phyloP scores from a whole-genome alignment of 53 echinoderm and acorn worm genomes.

The Holothuria scabra region DNA sequence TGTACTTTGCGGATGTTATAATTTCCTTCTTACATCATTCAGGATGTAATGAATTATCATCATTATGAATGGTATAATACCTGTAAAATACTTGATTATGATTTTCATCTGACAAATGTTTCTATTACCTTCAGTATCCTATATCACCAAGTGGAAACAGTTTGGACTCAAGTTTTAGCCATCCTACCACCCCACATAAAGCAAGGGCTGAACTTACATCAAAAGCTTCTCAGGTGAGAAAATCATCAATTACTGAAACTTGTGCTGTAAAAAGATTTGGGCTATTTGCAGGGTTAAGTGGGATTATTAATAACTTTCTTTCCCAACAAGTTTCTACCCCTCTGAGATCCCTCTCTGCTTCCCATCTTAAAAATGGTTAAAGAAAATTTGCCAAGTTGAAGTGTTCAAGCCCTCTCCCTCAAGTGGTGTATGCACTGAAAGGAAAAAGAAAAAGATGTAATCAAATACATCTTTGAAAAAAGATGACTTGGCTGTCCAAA shows the following conservation, averaged over 20 bases:
- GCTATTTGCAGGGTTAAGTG: too few species aligned
- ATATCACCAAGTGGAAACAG: conserved; percentile 85
- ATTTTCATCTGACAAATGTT: not conserved
- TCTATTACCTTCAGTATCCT: conserved; percentile 58
- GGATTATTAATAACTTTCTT: too few species aligned
- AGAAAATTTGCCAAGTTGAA: too few species aligned
- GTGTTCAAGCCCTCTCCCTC: too few species aligned
- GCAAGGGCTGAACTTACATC: conserved; percentile 56
- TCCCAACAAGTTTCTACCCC: too few species aligned
- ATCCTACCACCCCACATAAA: conserved; percentile 55
- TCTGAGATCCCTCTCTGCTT: too few species aligned
- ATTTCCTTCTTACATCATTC: not conserved
- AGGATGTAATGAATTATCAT: conserved; percentile 2
- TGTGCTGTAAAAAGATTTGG: too few species aligned
- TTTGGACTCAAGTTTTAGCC: conserved; percentile 65
- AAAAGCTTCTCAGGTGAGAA: conserved; percentile 77
- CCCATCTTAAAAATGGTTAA: too few species aligned
- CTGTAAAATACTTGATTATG: too few species aligned
- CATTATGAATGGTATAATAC: not conserved
- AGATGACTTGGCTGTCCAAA: too few species aligned
- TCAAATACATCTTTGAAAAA: too few species aligned
- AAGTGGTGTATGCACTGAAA: not conserved
- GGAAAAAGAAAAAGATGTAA: not conserved
- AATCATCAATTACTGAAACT: not conserved
- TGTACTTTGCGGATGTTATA: too few species aligned